Evolutionary conservation across 2,888 invertebrate genomes (phyloP).

Genomic region (Himalopsyche kuldschensis): DNA sequence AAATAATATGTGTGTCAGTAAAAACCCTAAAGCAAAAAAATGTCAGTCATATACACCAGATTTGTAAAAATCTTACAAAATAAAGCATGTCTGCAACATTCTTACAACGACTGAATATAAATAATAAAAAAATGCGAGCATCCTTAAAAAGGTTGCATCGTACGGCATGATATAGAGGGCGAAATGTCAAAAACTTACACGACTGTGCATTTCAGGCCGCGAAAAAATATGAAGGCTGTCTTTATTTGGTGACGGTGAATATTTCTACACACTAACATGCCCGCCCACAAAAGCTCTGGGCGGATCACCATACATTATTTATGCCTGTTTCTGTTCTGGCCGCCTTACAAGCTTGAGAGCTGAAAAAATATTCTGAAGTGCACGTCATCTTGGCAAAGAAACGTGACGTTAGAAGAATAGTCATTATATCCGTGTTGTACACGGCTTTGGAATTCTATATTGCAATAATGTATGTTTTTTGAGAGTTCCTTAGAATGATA

Average conservation of each 20-base stretch:
- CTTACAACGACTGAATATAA: no score
- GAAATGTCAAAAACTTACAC: not conserved
- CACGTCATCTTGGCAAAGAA: slow-evolving; percentile 8
- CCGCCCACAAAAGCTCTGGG: slow-evolving; percentile 23
- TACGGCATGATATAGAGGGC: not conserved
- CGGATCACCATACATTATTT: slow-evolving; percentile 36
- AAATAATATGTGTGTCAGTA: no score
- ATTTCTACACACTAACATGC: not conserved
- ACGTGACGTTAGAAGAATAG: slow-evolving; percentile 5
- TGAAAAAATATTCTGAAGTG: slow-evolving; percentile 14
- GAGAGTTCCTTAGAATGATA: not conserved
- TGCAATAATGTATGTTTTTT: not conserved
- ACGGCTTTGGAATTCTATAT: not conserved
- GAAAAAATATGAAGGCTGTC: slow-evolving; percentile 4
- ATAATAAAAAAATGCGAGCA: not conserved
- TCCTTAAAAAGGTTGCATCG: not conserved
- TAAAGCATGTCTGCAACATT: no score
- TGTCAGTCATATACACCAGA: no score
- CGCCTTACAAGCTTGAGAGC: not conserved
- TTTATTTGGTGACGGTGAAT: not conserved
- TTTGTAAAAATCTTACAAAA: no score
- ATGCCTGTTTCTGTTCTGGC: slow-evolving; percentile 11
- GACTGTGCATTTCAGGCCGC: not conserved
- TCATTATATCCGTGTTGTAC: slow-evolving; percentile 1
- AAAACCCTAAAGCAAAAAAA: no score